Conservation (phyloP, 2,888 invertebrate species). For the Nemurella pictetii region DNA sequence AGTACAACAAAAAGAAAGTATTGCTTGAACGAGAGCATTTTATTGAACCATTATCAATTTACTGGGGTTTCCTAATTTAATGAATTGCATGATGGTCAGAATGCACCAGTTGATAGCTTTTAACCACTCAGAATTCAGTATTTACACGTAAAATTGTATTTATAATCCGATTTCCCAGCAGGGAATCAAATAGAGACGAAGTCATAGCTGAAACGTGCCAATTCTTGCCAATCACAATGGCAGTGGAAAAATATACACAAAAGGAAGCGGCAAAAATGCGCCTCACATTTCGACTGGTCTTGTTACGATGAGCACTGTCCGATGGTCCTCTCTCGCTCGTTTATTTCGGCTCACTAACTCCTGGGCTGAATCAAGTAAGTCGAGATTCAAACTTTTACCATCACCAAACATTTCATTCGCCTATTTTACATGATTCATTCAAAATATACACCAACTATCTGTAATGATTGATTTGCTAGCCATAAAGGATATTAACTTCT, state of each 20-base stretch:
- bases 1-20: neutral
- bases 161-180: neutral
- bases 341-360: neutral
- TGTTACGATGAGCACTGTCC: neutral
- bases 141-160: neutral
- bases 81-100: neutral
- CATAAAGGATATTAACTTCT: neutral
- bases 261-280: neutral
- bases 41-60: neutral
- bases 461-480: neutral
- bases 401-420: neutral
- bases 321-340: neutral
- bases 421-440: neutral
- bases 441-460: neutral
- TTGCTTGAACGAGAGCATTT: neutral
- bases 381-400: neutral
- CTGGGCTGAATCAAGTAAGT: neutral
- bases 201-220: neutral
- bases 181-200: neutral
- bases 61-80: neutral
- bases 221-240: neutral
- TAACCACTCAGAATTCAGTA: neutral
- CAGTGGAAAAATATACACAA: constrained; percentile 24
- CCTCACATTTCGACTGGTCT: neutral
- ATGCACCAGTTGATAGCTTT: neutral